A percentile compares a stretch with the other conserved stretches of the same genome.
Evolutionary conservation across 1,140 invertebrate genomes (phyloP).

Genomic region (Lithobius niger): DNA sequence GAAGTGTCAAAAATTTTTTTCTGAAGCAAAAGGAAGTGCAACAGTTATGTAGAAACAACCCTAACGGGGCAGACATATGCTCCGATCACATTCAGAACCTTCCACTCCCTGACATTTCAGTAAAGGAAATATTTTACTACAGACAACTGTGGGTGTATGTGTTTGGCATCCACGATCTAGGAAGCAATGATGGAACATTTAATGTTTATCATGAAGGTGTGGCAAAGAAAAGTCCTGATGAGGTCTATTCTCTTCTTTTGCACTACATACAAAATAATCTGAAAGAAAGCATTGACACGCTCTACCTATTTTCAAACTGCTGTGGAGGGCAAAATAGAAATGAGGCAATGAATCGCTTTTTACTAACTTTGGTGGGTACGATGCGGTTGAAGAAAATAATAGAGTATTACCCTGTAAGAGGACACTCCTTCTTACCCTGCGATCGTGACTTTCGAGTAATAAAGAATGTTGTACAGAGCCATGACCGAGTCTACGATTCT

Average conservation of each 20-base stretch:
- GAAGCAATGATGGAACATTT: neutral
- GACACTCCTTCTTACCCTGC: constrained; percentile 25
- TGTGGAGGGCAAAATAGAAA: neutral
- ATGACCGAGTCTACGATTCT: neutral
- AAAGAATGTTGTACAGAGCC: constrained; percentile 16
- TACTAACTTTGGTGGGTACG: neutral
- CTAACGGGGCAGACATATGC: neutral
- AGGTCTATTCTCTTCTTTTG: neutral
- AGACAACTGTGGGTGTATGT: neutral
- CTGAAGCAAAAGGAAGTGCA: neutral
- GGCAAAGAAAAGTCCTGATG: neutral
- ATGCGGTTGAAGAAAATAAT: neutral
- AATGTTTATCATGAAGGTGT: neutral
- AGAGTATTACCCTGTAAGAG: constrained; percentile 21
- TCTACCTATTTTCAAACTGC: neutral
- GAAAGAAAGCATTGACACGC: neutral
- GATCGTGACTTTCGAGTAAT: constrained; percentile 24
- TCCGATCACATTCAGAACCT: neutral
- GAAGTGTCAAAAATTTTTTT: neutral
- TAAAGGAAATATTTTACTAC: neutral
- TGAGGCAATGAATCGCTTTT: neutral
- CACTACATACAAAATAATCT: neutral
- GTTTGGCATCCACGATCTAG: neutral
- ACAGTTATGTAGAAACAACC: neutral
- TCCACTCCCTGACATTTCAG: neutral